Base-by-base conservation (phyloP, 1,140 invertebrate genomes). In the Batillaria attramentaria region DNA sequence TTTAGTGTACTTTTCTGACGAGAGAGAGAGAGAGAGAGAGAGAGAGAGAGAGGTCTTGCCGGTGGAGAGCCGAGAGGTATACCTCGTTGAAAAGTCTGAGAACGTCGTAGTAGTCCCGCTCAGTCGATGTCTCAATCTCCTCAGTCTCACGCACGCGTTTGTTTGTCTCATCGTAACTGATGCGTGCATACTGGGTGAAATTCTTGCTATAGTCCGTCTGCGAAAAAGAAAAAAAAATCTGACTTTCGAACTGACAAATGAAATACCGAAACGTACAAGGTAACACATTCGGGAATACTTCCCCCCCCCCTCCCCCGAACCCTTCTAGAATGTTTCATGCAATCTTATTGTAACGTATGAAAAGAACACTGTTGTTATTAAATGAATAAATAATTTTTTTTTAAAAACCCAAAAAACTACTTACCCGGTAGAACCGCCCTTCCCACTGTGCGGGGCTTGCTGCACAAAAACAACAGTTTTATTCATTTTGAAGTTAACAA, bases 41-140 rank as follows among this genome's bases (percentile, higher is more conserved):
- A 41, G 6, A n/a, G n/a, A n/a, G n/a, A n/a, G n/a, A n/a, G n/a
- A n/a, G n/a, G n/a, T n/a, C n/a, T n/a, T n/a, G n/a, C n/a, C n/a
- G n/a, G n/a, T n/a, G n/a, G n/a, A n/a, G n/a, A n/a, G n/a, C 10
- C 33, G 24, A 8, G 37, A 13, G 24, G 20, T 83, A 83, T 81
- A 88, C 87, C 28, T 86, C 68, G 69, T 87, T 88, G 68, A 87
- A 16, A 20, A 89, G 84, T 70, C 85, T 87, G 0, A 89, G 73
- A 8, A 81, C 79, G 77, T 89, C 88, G 62, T 86, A 89, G 74
- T 81, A 87, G 24, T 87, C 78, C 24, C 73, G 43, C 24, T 79
- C 50, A 33, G 79, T 73, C 13, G 66, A 68, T n/a, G 84, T 70
- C 39, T 84, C 80, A 20, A 82, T 18, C 81, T 88, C 82, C 60